These are phyloP conservation scores for Podabrus alpinus DNA, from an alignment of 2,888 invertebrate genomes.

Conservation along the genomic window DNA sequence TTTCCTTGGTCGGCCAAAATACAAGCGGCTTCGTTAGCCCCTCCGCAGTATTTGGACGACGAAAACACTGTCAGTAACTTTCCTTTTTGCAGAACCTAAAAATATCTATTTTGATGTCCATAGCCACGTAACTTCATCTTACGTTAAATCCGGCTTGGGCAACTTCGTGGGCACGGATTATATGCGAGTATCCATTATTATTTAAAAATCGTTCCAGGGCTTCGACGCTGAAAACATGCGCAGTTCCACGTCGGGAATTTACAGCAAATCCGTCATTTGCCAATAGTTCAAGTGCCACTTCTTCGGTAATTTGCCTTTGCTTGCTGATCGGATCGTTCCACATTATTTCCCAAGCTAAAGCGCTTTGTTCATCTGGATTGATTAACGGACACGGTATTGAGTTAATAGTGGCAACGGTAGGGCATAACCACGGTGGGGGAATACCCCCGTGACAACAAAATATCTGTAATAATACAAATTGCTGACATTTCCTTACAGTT, in stretches of 20 bases:
- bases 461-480: slow-evolving; percentile 56
- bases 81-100: slow-evolving; percentile 69
- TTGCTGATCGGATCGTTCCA: slow-evolving; percentile 73
- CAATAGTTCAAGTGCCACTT: slow-evolving; percentile 58
- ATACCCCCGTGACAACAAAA: slow-evolving; percentile 83
- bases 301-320: slow-evolving; percentile 56
- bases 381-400: slow-evolving; percentile 67
- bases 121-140: slow-evolving; percentile 14
- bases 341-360: slow-evolving; percentile 78
- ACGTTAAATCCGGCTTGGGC: slow-evolving; percentile 74
- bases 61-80: slow-evolving; percentile 75
- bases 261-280: slow-evolving; percentile 70
- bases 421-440: slow-evolving; percentile 71
- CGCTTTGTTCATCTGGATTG: slow-evolving; percentile 69
- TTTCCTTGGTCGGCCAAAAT: slow-evolving; percentile 68
- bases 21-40: slow-evolving; percentile 73
- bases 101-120: background rate
- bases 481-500: background rate
- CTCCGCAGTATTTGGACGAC: slow-evolving; percentile 74
- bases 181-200: slow-evolving; percentile 69
- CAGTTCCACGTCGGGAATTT: slow-evolving; percentile 72
- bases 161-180: slow-evolving; percentile 76
- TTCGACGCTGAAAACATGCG: slow-evolving; percentile 70
- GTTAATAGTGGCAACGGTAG: slow-evolving; percentile 65
- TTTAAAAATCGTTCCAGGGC: slow-evolving; percentile 71